Base-by-base conservation (phyloP, 1,140 invertebrate genomes). In the Vanessa atalanta region DNA sequence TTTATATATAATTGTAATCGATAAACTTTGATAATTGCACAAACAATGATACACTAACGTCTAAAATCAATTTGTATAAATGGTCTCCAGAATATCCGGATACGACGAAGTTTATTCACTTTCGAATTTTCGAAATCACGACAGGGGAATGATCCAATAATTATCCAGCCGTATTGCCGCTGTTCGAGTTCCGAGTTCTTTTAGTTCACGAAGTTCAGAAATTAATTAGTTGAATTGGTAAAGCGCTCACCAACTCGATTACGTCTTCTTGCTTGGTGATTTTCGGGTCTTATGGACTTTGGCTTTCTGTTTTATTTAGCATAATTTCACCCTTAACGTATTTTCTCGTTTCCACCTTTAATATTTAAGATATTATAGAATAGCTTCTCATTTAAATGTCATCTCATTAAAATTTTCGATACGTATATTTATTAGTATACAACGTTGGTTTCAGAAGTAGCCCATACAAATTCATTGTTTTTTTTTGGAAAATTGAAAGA, bases 151-250 rank as follows among this genome's bases (percentile, higher is more conserved):
- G 83, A 88, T 85, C 81, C 82, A 81, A 83, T 87, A 86, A 87
- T 87, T 88, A 85, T 81, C 78, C 79, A 73, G 78, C 77, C 64
- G 79, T 50, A 61, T 82, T 77, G 77, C 74, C 71, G 51, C 73
- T 57, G 53, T 57, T 61, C 65, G 80, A 84, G 73, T 85, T 68
- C 53, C 48, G 72, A 79, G 77, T 78, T 79, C 81, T 79, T 81
- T 85, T 78, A 80, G 78, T 76, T 80, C 71, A 77, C 67, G 73
- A 81, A 85, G 79, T 87, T 88, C 83, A 81, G 80, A 88, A 86
- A 88, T 88, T 89, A 88, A 88, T 89, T 88, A 88, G 81, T 79
- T 72, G 78, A 82, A 83, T 86, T 81, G 79, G 67, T 68, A 80
- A 82, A 83, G 78, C 81, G 80, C 73, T 76, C 72, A 70, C 67